These are phyloP conservation scores for Leptodactylus fuscus DNA, from an alignment of 2,113 vertebrate species.

Conservation along the genomic window DNA sequence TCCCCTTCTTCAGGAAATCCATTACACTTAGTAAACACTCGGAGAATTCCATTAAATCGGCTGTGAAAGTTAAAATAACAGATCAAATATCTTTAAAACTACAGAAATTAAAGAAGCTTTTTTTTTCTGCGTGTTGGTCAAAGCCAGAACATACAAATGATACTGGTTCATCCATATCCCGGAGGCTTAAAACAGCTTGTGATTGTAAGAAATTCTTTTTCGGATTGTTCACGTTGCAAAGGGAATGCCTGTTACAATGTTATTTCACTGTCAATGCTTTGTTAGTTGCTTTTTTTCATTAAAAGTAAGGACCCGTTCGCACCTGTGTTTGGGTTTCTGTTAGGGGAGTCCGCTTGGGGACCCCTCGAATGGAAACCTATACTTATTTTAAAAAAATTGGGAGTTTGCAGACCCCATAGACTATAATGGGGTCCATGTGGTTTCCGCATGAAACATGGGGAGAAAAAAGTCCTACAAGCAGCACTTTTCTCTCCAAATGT, in stretches of 20 bases:
- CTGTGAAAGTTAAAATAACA: conserved; percentile 41
- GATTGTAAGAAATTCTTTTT: background rate
- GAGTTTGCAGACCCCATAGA: too few species aligned
- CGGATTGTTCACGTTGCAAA: background rate
- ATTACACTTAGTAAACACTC: conserved; percentile 33
- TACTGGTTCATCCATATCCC: background rate
- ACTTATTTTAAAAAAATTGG: too few species aligned
- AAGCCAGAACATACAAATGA: background rate
- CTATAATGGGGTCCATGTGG: too few species aligned
- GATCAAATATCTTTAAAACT: conserved; percentile 23
- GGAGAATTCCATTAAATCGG: conserved; percentile 5
- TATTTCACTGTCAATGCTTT: background rate
- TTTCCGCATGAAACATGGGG: too few species aligned
- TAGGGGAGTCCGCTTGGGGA: too few species aligned
- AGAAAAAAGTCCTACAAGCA: too few species aligned
- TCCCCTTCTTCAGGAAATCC: conserved; percentile 32
- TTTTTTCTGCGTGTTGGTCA: background rate
- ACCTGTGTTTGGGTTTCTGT: too few species aligned
- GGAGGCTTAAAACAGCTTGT: background rate
- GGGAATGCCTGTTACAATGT: background rate
- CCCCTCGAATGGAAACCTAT: too few species aligned
- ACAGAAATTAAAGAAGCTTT: background rate
- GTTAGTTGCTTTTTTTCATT: too few species aligned
- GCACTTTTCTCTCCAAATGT: too few species aligned
- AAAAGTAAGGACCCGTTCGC: too few species aligned